Evolutionary conservation across 2,888 invertebrate genomes (phyloP).

Genomic region (Notocelia uddmanniana): DNA sequence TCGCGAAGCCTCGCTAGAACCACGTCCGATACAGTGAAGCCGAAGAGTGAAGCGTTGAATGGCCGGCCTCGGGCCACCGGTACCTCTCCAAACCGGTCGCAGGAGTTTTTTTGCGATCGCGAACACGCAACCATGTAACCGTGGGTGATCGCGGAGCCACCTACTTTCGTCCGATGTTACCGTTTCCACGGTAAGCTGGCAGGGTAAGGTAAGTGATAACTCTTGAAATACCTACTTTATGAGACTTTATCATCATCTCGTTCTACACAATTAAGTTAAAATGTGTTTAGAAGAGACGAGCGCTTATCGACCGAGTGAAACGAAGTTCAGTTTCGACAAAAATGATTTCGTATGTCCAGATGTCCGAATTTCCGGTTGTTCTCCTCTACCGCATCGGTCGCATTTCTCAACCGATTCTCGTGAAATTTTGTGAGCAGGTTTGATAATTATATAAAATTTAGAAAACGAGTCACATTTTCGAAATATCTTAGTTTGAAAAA

Average conservation of each 20-base stretch:
- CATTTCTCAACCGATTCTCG: no score
- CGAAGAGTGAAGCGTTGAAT: constrained; percentile 39
- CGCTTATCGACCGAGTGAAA: no score
- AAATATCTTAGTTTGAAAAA: no score
- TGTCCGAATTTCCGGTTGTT: no score
- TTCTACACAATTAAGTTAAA: no score
- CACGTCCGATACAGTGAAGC: constrained; percentile 5
- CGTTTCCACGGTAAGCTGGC: constrained; percentile 36
- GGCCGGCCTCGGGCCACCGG: constrained; percentile 43
- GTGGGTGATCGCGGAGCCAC: constrained; percentile 42
- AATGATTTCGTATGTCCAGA: no score
- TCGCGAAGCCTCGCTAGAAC: constrained; percentile 2
- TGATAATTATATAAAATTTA: no score
- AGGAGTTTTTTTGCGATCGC: constrained; percentile 45
- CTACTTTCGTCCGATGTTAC: constrained; percentile 45
- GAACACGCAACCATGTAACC: constrained; percentile 45
- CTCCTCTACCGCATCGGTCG: no score
- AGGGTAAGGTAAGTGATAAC: not conserved
- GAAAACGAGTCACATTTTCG: no score
- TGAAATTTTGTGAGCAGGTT: no score
- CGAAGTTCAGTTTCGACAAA: no score
- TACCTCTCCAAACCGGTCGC: constrained; percentile 47
- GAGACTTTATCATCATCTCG: not conserved
- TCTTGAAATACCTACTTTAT: not conserved
- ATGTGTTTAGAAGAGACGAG: no score